A percentile compares a stretch with the other conserved stretches of the same genome.
Evolutionary conservation across 2,797 vertebrate species (phyloP).

Genomic region (Sarcoramphus papa): DNA sequence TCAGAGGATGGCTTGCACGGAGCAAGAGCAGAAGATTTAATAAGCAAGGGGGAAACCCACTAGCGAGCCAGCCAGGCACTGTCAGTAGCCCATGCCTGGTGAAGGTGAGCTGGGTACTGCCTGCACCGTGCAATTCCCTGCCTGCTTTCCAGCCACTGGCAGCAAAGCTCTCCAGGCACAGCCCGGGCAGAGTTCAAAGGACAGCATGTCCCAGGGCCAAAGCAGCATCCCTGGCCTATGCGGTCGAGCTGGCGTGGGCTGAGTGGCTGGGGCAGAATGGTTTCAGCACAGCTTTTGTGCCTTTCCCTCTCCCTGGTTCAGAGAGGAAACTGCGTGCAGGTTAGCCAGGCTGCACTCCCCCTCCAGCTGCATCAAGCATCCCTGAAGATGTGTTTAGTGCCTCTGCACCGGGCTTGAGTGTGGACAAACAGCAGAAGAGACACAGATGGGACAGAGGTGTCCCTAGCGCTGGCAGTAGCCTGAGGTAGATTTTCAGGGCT

Average conservation of each 20-base stretch:
- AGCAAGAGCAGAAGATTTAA: neutral
- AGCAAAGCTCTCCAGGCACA: neutral
- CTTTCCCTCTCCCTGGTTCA: neutral
- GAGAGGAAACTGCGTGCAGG: rapidly evolving
- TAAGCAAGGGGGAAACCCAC: neutral
- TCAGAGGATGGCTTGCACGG: neutral
- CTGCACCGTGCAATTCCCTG: neutral
- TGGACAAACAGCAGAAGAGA: neutral
- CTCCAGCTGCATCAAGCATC: neutral
- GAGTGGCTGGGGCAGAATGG: neutral
- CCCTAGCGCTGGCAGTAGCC: neutral
- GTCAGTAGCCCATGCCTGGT: neutral
- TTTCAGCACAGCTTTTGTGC: neutral
- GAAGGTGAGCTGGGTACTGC: neutral
- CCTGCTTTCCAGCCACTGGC: neutral
- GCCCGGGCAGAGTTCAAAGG: neutral
- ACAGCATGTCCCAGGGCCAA: neutral
- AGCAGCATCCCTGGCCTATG: neutral
- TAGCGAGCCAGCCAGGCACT: rapidly evolving
- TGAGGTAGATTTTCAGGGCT: neutral
- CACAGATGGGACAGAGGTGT: neutral
- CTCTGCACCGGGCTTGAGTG: neutral
- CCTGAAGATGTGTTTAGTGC: neutral
- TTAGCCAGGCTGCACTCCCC: neutral
- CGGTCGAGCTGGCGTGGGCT: neutral